These are phyloP conservation scores for Ephydatia muelleri DNA, from an alignment of 37 sponge, comb jelly and placozoan genomes.

Conservation along the genomic window DNA sequence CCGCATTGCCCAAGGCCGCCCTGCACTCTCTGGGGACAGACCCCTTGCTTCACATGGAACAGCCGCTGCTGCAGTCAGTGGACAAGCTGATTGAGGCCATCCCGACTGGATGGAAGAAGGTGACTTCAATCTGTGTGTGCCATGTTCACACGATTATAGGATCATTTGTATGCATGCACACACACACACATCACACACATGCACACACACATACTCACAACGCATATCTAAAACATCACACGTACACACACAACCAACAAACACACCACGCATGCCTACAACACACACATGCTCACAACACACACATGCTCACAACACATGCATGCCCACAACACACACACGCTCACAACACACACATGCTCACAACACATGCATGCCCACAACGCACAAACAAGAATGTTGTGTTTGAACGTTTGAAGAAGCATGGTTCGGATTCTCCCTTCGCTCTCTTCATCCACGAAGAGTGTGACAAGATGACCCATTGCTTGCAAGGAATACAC, in stretches of 20 bases:
- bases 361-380: neutral
- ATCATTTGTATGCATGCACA: neutral
- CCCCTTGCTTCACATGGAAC: neutral
- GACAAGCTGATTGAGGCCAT: slow-evolving; percentile 33
- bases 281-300: neutral
- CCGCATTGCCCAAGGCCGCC: neutral
- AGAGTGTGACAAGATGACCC: slow-evolving; percentile 36
- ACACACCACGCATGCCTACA: neutral
- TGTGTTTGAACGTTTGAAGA: slow-evolving; percentile 32
- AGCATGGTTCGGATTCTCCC: slow-evolving; percentile 14
- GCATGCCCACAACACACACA: slow-evolving; percentile 2
- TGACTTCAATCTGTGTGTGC: neutral
- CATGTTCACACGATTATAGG: neutral
- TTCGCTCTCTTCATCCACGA: slow-evolving; percentile 45
- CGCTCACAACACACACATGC: neutral
- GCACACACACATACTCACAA: neutral
- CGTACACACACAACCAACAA: neutral
- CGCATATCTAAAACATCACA: neutral
- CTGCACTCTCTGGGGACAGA: neutral
- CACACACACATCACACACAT: neutral
- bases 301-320: neutral
- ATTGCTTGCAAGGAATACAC: slow-evolving; percentile 22
- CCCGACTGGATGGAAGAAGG: slow-evolving; percentile 53
- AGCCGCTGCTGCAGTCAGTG: slow-evolving; percentile 17
- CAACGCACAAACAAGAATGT: slow-evolving; percentile 41